These are phyloP conservation scores for Sepioteuthis lessoniana DNA, from an alignment of 2,888 invertebrate species.

Conservation along the genomic window DNA sequence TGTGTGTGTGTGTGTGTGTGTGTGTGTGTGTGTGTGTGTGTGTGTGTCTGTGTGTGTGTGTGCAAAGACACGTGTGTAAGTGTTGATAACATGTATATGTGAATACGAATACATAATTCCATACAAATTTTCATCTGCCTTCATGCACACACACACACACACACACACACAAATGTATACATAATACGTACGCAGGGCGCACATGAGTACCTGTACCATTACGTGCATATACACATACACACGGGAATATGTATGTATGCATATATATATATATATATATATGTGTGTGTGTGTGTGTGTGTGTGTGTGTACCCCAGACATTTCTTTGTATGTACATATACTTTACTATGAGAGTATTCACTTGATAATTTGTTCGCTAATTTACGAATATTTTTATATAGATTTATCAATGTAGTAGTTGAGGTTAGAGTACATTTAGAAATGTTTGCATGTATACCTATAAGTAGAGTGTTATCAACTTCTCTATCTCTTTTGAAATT, in stretches of 20 bases:
- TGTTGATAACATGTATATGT: neutral
- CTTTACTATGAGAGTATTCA: too few species aligned
- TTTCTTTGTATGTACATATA: too few species aligned
- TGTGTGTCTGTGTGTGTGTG: neutral
- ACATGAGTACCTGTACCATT: neutral
- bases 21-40: too few species aligned
- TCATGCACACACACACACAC: neutral
- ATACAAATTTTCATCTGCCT: neutral
- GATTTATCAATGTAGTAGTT: too few species aligned
- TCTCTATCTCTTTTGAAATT: too few species aligned
- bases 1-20: neutral
- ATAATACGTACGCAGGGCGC: neutral
- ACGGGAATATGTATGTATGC: neutral
- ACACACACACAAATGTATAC: neutral
- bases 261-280: neutral
- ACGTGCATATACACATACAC: neutral
- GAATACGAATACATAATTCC: neutral
- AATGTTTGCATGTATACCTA: too few species aligned
- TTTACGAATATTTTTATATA: too few species aligned
- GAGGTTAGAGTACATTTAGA: too few species aligned
- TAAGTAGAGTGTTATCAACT: too few species aligned
- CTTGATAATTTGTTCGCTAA: too few species aligned
- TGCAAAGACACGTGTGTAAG: neutral
- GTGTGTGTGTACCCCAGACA: too few species aligned
- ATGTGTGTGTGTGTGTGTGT: neutral